phyloP scores from a whole-genome alignment of 2,888 invertebrate genomes.

The Globia sparganii region DNA sequence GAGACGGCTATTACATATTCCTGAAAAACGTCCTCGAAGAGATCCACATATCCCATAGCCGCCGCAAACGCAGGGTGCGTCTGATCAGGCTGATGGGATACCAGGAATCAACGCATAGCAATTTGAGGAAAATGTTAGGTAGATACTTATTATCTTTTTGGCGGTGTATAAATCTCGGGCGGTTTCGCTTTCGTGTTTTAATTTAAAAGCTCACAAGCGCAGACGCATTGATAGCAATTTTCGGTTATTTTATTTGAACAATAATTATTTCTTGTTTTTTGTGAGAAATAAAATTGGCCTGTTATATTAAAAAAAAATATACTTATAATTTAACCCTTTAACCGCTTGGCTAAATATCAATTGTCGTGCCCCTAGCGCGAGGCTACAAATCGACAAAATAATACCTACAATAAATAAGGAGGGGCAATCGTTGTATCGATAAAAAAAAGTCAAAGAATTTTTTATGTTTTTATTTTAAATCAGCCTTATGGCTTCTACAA shows the following conservation, averaged over 20 bases:
- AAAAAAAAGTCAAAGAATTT: too few relatives aligned
- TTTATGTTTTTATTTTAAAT: too few relatives aligned
- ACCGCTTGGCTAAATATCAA: too few relatives aligned
- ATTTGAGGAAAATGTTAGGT: conserved; percentile 50
- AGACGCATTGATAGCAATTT: conserved; percentile 21
- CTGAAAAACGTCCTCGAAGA: conserved; percentile 63
- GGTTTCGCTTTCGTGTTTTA: conserved; percentile 25
- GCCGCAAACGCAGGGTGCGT: conserved; percentile 3
- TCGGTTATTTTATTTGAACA: conserved; percentile 24
- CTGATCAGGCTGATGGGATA: conserved; percentile 35
- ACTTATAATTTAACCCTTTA: background rate
- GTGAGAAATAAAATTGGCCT: background rate
- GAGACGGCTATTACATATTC: conserved; percentile 26
- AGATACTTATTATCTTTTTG: conserved; percentile 31
- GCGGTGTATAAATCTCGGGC: conserved; percentile 19
- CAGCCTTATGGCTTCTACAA: too few relatives aligned
- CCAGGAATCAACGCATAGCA: conserved; percentile 49
- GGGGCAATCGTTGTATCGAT: too few relatives aligned
- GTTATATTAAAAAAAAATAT: background rate
- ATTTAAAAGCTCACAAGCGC: conserved; percentile 26
- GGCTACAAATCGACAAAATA: too few relatives aligned
- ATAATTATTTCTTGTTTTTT: background rate
- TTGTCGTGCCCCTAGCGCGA: too few relatives aligned
- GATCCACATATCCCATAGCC: conserved; percentile 16
- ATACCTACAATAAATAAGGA: too few relatives aligned